These are phyloP conservation scores for Catalaphyllia jardinei DNA, from an alignment of 64 coral and sea anemone species.

Conservation along the genomic window DNA sequence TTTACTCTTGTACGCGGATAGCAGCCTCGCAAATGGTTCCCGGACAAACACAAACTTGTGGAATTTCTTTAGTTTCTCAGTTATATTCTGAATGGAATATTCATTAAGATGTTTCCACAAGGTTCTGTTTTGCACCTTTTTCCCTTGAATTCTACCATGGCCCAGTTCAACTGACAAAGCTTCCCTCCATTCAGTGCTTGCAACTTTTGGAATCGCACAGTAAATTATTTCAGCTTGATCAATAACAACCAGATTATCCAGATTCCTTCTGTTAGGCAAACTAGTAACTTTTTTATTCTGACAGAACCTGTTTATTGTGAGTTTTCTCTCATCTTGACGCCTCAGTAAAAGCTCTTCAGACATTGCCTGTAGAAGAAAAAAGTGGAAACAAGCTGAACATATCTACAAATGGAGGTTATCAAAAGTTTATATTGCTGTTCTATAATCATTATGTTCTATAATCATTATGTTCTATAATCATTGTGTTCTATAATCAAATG, in stretches of 20 bases:
- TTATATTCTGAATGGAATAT: background rate
- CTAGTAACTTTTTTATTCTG: no score
- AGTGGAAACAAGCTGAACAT: background rate
- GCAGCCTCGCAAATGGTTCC: conserved; percentile 2
- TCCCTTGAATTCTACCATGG: background rate
- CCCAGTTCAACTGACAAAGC: background rate
- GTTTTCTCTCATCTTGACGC: background rate
- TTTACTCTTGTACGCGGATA: conserved; percentile 37
- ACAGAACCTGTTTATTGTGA: background rate
- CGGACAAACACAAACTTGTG: conserved; percentile 24
- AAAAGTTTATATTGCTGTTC: no score
- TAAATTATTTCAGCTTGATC: background rate
- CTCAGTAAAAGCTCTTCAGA: background rate
- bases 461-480: no score
- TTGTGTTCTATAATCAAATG: no score
- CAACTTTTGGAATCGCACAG: conserved; percentile 12
- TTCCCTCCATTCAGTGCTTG: conserved; percentile 22
- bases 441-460: no score
- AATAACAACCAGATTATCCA: background rate
- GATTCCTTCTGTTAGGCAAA: no score
- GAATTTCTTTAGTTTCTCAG: background rate
- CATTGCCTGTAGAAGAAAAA: background rate
- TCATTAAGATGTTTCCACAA: background rate
- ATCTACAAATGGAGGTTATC: no score
- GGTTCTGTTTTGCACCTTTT: background rate